Evolutionary conservation across 2,113 vertebrate genomes (phyloP).

Genomic region (Dromas ardeola): DNA sequence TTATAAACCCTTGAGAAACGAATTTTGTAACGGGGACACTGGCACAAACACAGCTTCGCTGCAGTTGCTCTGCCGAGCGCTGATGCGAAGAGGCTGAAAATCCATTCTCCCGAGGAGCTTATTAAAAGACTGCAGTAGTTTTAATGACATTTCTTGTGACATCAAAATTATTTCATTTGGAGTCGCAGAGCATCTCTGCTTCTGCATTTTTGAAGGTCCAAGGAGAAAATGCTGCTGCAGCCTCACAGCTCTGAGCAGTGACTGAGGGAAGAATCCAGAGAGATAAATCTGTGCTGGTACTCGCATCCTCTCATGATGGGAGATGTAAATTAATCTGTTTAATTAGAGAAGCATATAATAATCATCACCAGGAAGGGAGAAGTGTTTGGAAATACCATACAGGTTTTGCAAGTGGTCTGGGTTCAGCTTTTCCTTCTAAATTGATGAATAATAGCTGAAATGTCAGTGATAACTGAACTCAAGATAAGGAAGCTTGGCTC

Average conservation of each 20-base stretch:
- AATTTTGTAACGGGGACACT: not conserved
- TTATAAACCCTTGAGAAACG: constrained; percentile 48
- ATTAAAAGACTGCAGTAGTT: constrained; percentile 48
- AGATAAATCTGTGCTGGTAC: not conserved
- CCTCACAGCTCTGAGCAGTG: not conserved
- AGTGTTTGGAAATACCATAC: not conserved
- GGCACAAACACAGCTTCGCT: not conserved
- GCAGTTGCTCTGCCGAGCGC: not conserved
- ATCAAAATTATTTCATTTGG: constrained; percentile 44
- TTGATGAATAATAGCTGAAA: not conserved
- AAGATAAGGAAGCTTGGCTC: not conserved
- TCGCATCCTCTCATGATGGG: not conserved
- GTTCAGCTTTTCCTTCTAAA: not conserved
- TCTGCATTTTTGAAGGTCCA: not conserved
- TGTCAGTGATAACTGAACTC: not conserved
- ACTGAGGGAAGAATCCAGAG: not conserved
- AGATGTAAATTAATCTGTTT: constrained; percentile 38
- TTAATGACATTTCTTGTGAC: constrained; percentile 55
- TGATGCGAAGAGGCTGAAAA: constrained; percentile 28
- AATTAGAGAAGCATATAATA: constrained; percentile 39
- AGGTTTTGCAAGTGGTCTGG: not conserved
- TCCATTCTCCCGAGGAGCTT: constrained; percentile 41
- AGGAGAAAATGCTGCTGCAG: not conserved
- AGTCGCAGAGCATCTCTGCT: not conserved
- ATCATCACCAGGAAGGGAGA: not conserved